phyloP scores from a whole-genome alignment of 1,140 invertebrate species.

The Nephila pilipes region DNA sequence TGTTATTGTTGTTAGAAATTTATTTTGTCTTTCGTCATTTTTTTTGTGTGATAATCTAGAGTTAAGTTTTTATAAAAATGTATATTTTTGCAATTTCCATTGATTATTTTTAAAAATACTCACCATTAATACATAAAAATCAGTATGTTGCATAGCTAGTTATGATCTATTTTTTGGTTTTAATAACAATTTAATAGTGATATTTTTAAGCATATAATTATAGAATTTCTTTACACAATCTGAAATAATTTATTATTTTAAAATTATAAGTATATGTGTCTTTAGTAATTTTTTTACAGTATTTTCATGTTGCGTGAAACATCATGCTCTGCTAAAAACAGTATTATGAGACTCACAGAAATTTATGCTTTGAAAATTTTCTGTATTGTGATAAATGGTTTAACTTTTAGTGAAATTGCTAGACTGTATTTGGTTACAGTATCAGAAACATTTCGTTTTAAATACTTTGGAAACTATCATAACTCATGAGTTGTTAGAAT shows the following conservation, averaged over 20 bases:
- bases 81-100: conserved; percentile 25
- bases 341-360: neutral
- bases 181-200: neutral
- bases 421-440: neutral
- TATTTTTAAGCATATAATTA: neutral
- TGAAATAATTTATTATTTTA: neutral
- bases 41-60: conserved; percentile 60
- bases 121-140: neutral
- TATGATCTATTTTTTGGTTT: neutral
- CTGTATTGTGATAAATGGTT: neutral
- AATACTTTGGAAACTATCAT: neutral
- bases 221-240: neutral
- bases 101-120: neutral
- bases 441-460: neutral
- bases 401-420: neutral
- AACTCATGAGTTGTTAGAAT: neutral
- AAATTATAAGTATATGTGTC: neutral
- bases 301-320: neutral
- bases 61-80: conserved; percentile 21
- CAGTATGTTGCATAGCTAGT: neutral
- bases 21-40: conserved; percentile 46
- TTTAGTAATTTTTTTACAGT: neutral
- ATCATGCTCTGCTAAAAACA: neutral
- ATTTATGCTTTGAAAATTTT: neutral
- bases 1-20: conserved; percentile 68